A percentile compares a stretch with the other conserved stretches of the same genome.
Evolutionary conservation across 2,113 vertebrate genomes (phyloP).

Genomic region (Pogona vitticeps): DNA sequence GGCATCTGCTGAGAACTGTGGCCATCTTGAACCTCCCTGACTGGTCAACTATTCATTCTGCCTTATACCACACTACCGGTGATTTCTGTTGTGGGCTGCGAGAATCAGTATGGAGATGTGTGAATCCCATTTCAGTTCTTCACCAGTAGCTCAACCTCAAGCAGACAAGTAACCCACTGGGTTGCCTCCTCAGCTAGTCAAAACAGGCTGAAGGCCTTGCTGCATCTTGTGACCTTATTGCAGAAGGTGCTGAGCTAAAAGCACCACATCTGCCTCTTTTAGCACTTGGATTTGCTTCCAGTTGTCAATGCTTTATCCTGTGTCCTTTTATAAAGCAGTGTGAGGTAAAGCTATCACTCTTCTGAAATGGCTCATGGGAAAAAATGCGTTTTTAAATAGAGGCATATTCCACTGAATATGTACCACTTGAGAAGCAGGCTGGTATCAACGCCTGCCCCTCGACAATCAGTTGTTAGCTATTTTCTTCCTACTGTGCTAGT

Average conservation of each 20-base stretch:
- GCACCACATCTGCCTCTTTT: background rate
- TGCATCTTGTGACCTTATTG: conserved; percentile 3
- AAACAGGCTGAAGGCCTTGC: background rate
- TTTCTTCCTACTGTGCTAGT: conserved; percentile 24
- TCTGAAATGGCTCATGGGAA: conserved; percentile 8
- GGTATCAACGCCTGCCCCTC: conserved; percentile 13
- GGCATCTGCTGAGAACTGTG: background rate
- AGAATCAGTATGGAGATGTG: background rate
- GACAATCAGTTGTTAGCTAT: conserved; percentile 52
- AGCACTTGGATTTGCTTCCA: conserved; percentile 11
- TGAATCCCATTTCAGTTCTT: conserved; percentile 31
- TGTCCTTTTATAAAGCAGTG: conserved; percentile 34
- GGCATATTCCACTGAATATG: background rate
- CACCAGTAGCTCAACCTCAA: conserved; percentile 10
- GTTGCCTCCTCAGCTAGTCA: background rate
- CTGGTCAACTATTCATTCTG: conserved; percentile 5
- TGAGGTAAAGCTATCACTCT: conserved; percentile 14
- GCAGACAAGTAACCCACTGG: background rate
- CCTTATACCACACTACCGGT: conserved; percentile 3
- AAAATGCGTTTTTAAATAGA: conserved; percentile 36
- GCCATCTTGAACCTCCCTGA: conserved; percentile 24
- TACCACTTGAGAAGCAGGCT: background rate
- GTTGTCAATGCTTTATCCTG: conserved; percentile 9
- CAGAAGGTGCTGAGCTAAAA: conserved; percentile 35
- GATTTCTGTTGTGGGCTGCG: background rate